Evolutionary conservation across 2,888 invertebrate genomes (phyloP).

Genomic region (Alentia gelatinosa): DNA sequence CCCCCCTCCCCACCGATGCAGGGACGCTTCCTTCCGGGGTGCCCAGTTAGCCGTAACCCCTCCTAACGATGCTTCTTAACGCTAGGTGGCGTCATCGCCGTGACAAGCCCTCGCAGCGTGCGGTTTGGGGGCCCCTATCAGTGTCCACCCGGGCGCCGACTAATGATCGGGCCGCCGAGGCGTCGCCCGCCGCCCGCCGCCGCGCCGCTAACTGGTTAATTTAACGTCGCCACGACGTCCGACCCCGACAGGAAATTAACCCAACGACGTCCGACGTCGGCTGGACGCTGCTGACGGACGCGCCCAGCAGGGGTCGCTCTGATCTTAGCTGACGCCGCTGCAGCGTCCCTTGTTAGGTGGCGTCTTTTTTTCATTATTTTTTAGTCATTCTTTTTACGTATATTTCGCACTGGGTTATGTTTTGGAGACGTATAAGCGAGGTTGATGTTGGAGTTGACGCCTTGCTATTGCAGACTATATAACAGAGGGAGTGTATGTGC

Average conservation of each 20-base stretch:
- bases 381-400: too few relatives aligned
- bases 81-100: conserved; percentile 52
- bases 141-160: conserved; percentile 30
- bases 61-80: conserved; percentile 47
- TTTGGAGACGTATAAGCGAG: too few relatives aligned
- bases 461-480: too few relatives aligned
- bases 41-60: conserved; percentile 52
- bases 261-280: conserved; percentile 31
- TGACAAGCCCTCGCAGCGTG: conserved; percentile 45
- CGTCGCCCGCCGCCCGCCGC: neutral
- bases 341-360: too few relatives aligned
- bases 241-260: conserved; percentile 41
- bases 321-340: too few relatives aligned
- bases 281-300: neutral
- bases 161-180: neutral
- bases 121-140: conserved; percentile 21
- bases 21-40: conserved; percentile 46
- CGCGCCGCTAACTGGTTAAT: conserved; percentile 34
- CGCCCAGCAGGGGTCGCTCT: neutral
- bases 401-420: too few relatives aligned
- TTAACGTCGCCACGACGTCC: neutral
- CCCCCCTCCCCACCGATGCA: neutral
- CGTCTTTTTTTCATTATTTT: too few relatives aligned
- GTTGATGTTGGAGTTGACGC: too few relatives aligned
- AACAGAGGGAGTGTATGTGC: too few relatives aligned